A percentile compares a stretch with the other conserved stretches of the same genome.
phyloP scores from a whole-genome alignment of 2,113 vertebrate genomes.

The Sinocyclocheilus rhinocerous region DNA sequence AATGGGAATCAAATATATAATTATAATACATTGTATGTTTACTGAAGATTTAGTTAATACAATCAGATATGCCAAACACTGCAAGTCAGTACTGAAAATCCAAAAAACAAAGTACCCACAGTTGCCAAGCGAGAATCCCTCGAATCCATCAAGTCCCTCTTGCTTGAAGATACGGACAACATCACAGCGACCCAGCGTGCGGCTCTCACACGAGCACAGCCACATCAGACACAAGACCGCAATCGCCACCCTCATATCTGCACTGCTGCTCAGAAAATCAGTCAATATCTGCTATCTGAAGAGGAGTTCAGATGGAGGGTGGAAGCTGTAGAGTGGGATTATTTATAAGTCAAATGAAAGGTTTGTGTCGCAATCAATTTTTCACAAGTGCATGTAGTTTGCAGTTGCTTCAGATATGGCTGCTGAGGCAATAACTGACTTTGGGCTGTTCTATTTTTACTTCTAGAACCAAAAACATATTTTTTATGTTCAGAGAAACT shows the following conservation, averaged over 20 bases:
- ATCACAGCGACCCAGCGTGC: slow-evolving; percentile 40
- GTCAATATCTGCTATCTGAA: background rate
- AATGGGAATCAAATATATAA: background rate
- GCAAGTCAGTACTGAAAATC: background rate
- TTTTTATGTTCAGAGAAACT: background rate
- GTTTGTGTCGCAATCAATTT: slow-evolving; percentile 36
- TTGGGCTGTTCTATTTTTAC: background rate
- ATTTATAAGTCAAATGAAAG: slow-evolving; percentile 29
- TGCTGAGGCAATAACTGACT: slow-evolving; percentile 35
- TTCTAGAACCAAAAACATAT: background rate
- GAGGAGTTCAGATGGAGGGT: background rate
- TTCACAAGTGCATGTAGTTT: slow-evolving; percentile 35
- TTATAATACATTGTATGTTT: background rate
- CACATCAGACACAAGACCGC: slow-evolving; percentile 33
- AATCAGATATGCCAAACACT: background rate
- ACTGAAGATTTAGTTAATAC: too few species aligned
- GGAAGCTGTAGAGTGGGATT: background rate
- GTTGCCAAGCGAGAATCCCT: slow-evolving; percentile 54
- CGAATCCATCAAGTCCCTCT: slow-evolving; percentile 51
- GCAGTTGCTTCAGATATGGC: background rate
- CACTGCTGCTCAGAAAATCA: background rate
- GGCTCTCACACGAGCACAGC: slow-evolving; percentile 29
- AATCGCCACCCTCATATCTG: slow-evolving; percentile 39
- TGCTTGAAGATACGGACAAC: slow-evolving; percentile 40
- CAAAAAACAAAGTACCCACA: slow-evolving; percentile 38